Evolutionary conservation across 2,113 vertebrate species (phyloP).

Genomic region (Eonycteris spelaea): DNA sequence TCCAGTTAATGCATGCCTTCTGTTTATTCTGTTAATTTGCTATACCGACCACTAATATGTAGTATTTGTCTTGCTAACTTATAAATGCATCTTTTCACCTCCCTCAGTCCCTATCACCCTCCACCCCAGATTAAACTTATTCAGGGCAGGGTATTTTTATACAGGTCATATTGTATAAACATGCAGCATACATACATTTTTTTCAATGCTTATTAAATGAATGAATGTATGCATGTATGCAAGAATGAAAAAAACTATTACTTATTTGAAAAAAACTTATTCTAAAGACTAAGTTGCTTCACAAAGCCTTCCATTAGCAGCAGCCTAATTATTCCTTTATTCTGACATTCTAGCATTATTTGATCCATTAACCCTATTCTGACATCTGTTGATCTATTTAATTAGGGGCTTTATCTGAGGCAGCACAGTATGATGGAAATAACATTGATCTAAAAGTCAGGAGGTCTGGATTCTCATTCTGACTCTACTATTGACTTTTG

Average conservation of each 20-base stretch:
- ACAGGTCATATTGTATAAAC: not conserved
- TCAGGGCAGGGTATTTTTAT: not conserved
- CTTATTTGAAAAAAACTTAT: not conserved
- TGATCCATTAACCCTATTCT: not conserved
- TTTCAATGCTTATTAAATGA: not conserved
- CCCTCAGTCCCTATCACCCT: not conserved
- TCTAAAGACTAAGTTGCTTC: not conserved
- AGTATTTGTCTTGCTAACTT: not conserved
- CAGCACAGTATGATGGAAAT: not conserved
- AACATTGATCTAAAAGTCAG: not conserved
- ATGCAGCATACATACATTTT: not conserved
- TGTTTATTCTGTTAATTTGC: not conserved
- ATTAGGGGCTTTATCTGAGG: not conserved
- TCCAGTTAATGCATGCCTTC: not conserved
- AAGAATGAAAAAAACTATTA: not conserved
- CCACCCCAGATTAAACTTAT: not conserved
- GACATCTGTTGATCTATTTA: not conserved
- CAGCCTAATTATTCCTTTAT: not conserved
- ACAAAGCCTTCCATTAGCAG: not conserved
- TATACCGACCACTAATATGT: not conserved
- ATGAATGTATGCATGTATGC: not conserved
- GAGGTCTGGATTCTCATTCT: conserved; percentile 11
- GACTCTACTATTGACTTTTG: not conserved
- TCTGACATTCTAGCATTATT: not conserved
- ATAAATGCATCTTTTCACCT: not conserved